Evolutionary conservation across 2,888 invertebrate species (phyloP).

Genomic region (Dastarcus helophoroides): DNA sequence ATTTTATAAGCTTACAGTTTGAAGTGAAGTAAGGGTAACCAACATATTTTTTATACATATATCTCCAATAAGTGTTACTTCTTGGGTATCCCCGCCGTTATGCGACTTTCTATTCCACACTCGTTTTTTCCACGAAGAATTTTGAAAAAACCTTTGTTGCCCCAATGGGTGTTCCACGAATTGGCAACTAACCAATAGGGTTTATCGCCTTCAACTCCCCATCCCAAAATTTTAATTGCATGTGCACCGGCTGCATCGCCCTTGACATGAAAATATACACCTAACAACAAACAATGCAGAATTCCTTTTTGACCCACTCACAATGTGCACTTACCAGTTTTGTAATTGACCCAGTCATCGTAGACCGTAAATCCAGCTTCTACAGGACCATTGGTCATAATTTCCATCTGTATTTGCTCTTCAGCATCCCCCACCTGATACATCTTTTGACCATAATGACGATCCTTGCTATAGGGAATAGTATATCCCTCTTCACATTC

Average conservation of each 20-base stretch:
- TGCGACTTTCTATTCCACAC: constrained; percentile 61
- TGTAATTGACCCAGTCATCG: constrained; percentile 72
- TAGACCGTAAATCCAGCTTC: constrained; percentile 84
- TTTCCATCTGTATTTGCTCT: constrained; percentile 67
- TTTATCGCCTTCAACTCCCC: constrained; percentile 66
- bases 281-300: constrained; percentile 29
- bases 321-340: constrained; percentile 58
- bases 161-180: constrained; percentile 92
- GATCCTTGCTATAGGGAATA: constrained; percentile 58
- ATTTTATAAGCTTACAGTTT: too few relatives aligned
- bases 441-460: constrained; percentile 57
- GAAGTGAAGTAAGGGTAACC: too few relatives aligned
- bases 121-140: constrained; percentile 71
- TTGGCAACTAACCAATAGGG: constrained; percentile 88
- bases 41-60: too few relatives aligned
- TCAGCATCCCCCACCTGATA: constrained; percentile 50
- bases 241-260: constrained; percentile 73
- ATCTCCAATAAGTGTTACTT: too few relatives aligned
- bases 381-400: constrained; percentile 76
- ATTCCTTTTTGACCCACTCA: too few relatives aligned
- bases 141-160: constrained; percentile 77
- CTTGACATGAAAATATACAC: constrained; percentile 62
- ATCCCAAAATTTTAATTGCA: constrained; percentile 81
- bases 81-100: constrained; percentile 63
- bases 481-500: constrained; percentile 60